A percentile compares a stretch with the other conserved stretches of the same genome.
These are phyloP conservation scores for Empidonax alnorum DNA, from an alignment of 2,113 vertebrate species.

Conservation along the genomic window DNA sequence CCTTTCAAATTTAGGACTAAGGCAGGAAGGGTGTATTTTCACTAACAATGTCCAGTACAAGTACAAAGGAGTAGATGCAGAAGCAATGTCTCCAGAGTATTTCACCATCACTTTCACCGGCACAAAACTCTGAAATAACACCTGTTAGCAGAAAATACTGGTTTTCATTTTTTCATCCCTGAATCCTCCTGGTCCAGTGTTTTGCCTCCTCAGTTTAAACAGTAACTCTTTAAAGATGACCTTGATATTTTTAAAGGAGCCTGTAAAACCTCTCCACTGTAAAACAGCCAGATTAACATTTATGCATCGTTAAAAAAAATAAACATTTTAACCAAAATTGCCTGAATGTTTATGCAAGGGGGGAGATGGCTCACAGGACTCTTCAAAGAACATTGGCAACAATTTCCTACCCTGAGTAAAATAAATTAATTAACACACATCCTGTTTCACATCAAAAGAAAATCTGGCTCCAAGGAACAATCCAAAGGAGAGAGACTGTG, in stretches of 20 bases:
- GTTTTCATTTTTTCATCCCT: not conserved
- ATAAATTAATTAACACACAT: conserved; percentile 63
- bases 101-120: not conserved
- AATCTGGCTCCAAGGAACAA: conserved; percentile 43
- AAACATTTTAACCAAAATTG: conserved; percentile 62
- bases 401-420: conserved; percentile 31
- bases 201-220: conserved; percentile 14
- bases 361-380: conserved; percentile 25
- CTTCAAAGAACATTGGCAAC: conserved; percentile 45
- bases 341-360: conserved; percentile 35
- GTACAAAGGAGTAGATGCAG: not conserved
- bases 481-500: not conserved
- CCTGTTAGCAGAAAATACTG: not conserved
- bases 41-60: not conserved
- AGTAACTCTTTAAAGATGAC: conserved; percentile 35
- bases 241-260: conserved; percentile 38
- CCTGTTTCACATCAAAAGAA: conserved; percentile 63
- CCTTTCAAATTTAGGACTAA: conserved; percentile 15
- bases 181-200: not conserved
- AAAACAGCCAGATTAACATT: conserved; percentile 49
- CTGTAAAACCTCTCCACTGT: conserved; percentile 21
- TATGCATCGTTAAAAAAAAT: conserved; percentile 20
- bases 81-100: not conserved
- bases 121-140: not conserved
- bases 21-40: conserved; percentile 40